Percentiles rank a stretch among this genome's conserved stretches.
Evolutionary conservation across 2,113 vertebrate genomes (phyloP).

Genomic region (Pimephales promelas): DNA sequence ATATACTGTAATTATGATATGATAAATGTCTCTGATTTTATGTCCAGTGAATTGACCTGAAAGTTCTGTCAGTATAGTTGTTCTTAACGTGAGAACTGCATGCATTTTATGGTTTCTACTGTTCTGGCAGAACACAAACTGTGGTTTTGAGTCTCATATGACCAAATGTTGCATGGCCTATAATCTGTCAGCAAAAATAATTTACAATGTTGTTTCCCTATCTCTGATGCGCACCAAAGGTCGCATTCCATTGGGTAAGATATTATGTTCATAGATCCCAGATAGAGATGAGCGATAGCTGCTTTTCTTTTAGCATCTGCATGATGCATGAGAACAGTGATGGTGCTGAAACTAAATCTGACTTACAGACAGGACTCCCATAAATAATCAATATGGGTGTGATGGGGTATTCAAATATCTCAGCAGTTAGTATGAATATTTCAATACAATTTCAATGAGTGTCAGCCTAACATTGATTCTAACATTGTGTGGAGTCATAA

Average conservation of each 20-base stretch:
- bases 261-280: slow-evolving; percentile 6
- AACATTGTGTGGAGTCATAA: not conserved
- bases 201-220: slow-evolving; percentile 60
- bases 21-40: not conserved
- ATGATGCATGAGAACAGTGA: slow-evolving; percentile 34
- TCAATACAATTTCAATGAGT: not conserved
- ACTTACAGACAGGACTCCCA: not conserved
- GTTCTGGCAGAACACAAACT: not conserved
- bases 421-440: slow-evolving; percentile 3
- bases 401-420: not conserved
- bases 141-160: not conserved
- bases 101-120: not conserved
- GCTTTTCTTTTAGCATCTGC: slow-evolving; percentile 18
- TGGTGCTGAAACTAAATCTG: slow-evolving; percentile 33
- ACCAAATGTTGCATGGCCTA: not conserved
- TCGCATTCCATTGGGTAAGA: slow-evolving; percentile 94
- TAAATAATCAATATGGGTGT: slow-evolving; percentile 21
- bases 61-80: not conserved
- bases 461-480: not conserved
- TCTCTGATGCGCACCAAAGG: slow-evolving; percentile 79
- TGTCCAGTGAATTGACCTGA: not conserved
- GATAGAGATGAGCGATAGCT: not conserved
- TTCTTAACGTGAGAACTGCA: not conserved
- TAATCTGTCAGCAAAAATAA: slow-evolving; percentile 6
- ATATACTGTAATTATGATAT: not conserved